A percentile compares a stretch with the other conserved stretches of the same genome.
Evolutionary conservation across 2,113 vertebrate genomes (phyloP).

Genomic region (Pristiophorus japonicus): DNA sequence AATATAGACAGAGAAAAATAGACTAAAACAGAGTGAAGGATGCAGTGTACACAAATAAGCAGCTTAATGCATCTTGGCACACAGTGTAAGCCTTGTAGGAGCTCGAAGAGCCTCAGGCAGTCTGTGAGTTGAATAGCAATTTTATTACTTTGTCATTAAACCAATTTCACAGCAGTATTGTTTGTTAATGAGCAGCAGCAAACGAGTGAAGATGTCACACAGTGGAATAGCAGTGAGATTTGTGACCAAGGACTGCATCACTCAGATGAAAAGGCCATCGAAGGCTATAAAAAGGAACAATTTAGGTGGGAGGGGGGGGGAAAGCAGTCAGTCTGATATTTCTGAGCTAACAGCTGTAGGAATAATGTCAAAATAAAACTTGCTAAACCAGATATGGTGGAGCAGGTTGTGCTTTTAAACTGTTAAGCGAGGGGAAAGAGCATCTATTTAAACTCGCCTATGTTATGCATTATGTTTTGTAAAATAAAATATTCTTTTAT

Average conservation of each 20-base stretch:
- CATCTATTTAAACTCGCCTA: not conserved
- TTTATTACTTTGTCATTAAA: slow-evolving; percentile 99
- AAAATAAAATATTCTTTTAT: slow-evolving; percentile 15
- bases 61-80: slow-evolving; percentile 95
- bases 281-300: slow-evolving; percentile 82
- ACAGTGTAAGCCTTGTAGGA: slow-evolving; percentile 91
- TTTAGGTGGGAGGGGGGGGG: slow-evolving; percentile 94
- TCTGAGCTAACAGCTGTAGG: slow-evolving; percentile 66
- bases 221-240: slow-evolving; percentile 98
- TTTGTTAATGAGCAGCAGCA: slow-evolving; percentile 99
- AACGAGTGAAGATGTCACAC: slow-evolving; percentile 98
- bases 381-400: not conserved
- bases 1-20: slow-evolving; percentile 37
- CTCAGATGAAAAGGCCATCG: slow-evolving; percentile 75
- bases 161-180: slow-evolving; percentile 99
- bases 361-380: slow-evolving; percentile 38
- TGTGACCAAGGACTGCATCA: slow-evolving; percentile 81
- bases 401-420: not conserved
- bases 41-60: slow-evolving; percentile 97
- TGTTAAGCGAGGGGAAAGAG: not conserved
- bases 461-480: not conserved
- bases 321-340: slow-evolving; percentile 91
- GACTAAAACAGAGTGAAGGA: slow-evolving; percentile 46
- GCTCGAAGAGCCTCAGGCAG: slow-evolving; percentile 91
- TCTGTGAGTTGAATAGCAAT: slow-evolving; percentile 99